Evolutionary conservation across 2,797 vertebrate genomes (phyloP), one percentile per base, ranked within the genome.

Genomic region (Melanogrammus aeglefinus): DNA sequence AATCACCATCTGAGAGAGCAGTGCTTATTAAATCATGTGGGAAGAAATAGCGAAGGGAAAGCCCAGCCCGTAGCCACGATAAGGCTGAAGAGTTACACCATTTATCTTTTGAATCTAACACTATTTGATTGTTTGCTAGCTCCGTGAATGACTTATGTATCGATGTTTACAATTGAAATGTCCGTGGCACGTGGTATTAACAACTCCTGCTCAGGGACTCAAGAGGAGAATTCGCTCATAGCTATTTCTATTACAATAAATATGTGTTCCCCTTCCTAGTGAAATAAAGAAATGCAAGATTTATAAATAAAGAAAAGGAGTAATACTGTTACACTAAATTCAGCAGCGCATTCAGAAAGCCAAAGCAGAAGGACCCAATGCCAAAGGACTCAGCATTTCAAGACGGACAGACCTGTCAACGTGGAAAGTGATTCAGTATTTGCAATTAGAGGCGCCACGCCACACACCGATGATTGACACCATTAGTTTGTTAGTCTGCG

Each of bases 331-430:
- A 69, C 7, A 27, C n/a, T 69, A 69, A 9, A 69, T 27, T 69
- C 63, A 69, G 57, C 57, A 27, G 63, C 10, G 29, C 63, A 27
- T 9, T 57, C 44, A 16, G 31, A 79, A 10, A 12, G 21, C 38
- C 73, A 73, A 6, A 38, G 51, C 69, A 79, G 77, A 78, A 75
- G 7, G 72, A 66, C 70, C 81, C 4, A 44, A 35, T 29, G 71
- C 78, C 77, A n/a, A 76, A 80, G 71, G 78, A 69, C 44, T 78
- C 73, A 77, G 24, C 3, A 33, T 47, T 29, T 83, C 27, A 77
- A 82, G 84, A 83, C 74, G 80, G 35, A n/a, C 39, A 24, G 6
- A 31, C 69, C 71, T 18, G 51, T 31, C 27, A 35, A 76, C 44
- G 73, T n/a, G 76, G 51, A 72, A n/a, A 75, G 24, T 75, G 21